These are phyloP conservation scores for Hyles euphorbiae DNA, from an alignment of 1,140 invertebrate genomes.

Conservation along the genomic window DNA sequence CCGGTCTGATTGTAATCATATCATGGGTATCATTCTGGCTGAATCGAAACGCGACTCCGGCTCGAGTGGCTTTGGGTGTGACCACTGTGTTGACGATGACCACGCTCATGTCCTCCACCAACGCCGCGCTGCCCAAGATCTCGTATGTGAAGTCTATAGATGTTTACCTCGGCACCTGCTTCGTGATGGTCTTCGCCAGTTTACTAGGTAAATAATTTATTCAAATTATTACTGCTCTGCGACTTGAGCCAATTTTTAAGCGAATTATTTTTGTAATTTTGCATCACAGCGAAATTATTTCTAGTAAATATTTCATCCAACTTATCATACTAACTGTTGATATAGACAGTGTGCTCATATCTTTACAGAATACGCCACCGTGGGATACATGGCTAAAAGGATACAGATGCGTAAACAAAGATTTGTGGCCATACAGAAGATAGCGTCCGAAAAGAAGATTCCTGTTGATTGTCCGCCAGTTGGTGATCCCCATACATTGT, in stretches of 20 bases:
- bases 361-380: constrained; percentile 93
- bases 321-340: neutral
- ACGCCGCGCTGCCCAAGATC: constrained; percentile 97
- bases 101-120: constrained; percentile 98
- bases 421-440: constrained; percentile 92
- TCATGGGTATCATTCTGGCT: constrained; percentile 98
- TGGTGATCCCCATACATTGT: constrained; percentile 77
- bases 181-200: constrained; percentile 98
- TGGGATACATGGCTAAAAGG: constrained; percentile 96
- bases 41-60: constrained; percentile 96
- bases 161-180: constrained; percentile 98
- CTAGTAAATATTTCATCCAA: neutral
- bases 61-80: constrained; percentile 96
- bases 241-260: constrained; percentile 17
- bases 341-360: constrained; percentile 34
- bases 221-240: constrained; percentile 16
- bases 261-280: neutral
- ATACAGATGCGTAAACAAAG: constrained; percentile 97
- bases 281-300: neutral
- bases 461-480: constrained; percentile 84
- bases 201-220: constrained; percentile 84
- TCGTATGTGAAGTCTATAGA: constrained; percentile 99
- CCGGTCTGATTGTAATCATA: constrained; percentile 98
- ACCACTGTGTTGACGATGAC: constrained; percentile 99
- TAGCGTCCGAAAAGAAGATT: constrained; percentile 92